Evolutionary conservation across 1,140 invertebrate species (phyloP).

Genomic region (Drosophila prosaltans): DNA sequence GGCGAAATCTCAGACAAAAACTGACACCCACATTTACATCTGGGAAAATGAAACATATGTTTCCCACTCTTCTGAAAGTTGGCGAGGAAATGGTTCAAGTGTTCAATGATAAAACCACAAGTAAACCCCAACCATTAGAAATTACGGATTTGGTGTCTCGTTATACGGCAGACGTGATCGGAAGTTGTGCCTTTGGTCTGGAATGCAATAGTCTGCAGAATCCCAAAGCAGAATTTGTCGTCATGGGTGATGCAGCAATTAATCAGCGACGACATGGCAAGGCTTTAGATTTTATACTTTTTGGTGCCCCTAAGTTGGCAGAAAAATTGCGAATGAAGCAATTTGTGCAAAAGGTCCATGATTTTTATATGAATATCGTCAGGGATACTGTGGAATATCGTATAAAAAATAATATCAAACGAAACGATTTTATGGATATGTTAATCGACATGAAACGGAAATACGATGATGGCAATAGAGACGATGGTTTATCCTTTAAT

Average conservation of each 20-base stretch:
- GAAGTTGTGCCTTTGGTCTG: constrained; percentile 86
- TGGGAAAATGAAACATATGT: constrained; percentile 85
- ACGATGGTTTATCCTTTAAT: constrained; percentile 39
- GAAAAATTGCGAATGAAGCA: constrained; percentile 47
- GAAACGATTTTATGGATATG: constrained; percentile 83
- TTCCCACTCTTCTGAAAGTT: constrained; percentile 72
- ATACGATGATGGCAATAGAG: constrained; percentile 31
- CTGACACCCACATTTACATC: constrained; percentile 85
- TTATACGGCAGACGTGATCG: constrained; percentile 83
- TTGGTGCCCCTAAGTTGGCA: constrained; percentile 48
- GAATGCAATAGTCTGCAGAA: constrained; percentile 84
- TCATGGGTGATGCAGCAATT: constrained; percentile 41
- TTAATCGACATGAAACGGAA: constrained; percentile 84
- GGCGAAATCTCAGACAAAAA: constrained; percentile 84
- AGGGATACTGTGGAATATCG: constrained; percentile 59
- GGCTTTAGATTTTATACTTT: constrained; percentile 21
- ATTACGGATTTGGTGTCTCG: constrained; percentile 59
- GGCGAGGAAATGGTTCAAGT: constrained; percentile 43
- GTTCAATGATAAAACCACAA: constrained; percentile 1
- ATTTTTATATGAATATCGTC: constrained; percentile 81
- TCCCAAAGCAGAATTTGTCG: constrained; percentile 84
- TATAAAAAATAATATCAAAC: constrained; percentile 49
- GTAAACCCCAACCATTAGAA: constrained; percentile 26
- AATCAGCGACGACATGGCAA: constrained; percentile 30
- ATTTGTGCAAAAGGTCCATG: constrained; percentile 78